Percentiles rank a stretch among this genome's conserved stretches.
These are phyloP conservation scores for Acanthococcus lagerstroemiae DNA, from an alignment of 2,888 invertebrate species.

Conservation along the genomic window DNA sequence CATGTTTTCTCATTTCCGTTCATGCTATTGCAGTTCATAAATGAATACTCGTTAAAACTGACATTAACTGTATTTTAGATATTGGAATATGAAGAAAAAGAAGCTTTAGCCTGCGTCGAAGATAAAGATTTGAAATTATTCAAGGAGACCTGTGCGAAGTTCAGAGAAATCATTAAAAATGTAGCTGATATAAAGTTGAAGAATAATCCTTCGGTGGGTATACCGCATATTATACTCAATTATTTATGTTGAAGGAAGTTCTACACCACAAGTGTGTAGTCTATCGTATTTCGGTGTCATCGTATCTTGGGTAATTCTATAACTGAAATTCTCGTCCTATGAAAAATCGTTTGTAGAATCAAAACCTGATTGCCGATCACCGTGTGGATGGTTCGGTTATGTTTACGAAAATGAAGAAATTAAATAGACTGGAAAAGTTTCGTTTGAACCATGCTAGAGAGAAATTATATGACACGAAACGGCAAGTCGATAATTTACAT, in stretches of 20 bases:
- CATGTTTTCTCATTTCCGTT: background rate
- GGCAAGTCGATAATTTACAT: slow-evolving; percentile 80
- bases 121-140: background rate
- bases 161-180: slow-evolving; percentile 21
- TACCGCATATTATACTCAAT: too few relatives aligned
- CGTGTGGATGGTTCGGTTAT: slow-evolving; percentile 19
- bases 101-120: slow-evolving; percentile 8
- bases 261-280: background rate
- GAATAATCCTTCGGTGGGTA: background rate
- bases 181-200: background rate
- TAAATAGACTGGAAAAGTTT: slow-evolving; percentile 25
- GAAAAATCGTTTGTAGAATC: background rate
- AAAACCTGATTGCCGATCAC: background rate
- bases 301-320: background rate
- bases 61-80: too few relatives aligned
- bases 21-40: too few relatives aligned
- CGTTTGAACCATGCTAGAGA: slow-evolving; percentile 44
- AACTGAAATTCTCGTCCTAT: background rate
- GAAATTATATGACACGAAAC: slow-evolving; percentile 69
- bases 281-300: background rate
- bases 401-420: slow-evolving; percentile 27
- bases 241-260: background rate
- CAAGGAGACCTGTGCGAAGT: slow-evolving; percentile 13
- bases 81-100: slow-evolving; percentile 17
- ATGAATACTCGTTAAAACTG: too few relatives aligned